Evolutionary conservation across 2,797 vertebrate genomes (phyloP).

Genomic region (Ctenochaetus hawaiiensis): DNA sequence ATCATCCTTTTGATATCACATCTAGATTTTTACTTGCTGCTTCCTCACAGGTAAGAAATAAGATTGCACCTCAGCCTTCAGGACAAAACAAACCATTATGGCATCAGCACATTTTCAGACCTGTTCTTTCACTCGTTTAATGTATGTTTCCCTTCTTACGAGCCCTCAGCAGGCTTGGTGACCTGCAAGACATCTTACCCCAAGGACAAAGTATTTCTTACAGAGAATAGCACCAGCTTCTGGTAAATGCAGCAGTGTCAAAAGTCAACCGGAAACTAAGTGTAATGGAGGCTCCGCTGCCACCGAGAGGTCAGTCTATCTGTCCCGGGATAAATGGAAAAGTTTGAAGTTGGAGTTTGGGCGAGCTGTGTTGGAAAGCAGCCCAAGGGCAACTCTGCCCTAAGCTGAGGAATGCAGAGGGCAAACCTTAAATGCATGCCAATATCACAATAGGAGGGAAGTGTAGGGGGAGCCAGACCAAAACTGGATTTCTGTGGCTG

Average conservation of each 20-base stretch:
- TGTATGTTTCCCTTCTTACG: neutral
- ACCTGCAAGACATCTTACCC: conserved; percentile 35
- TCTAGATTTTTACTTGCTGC: conserved; percentile 39
- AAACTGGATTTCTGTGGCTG: conserved; percentile 20
- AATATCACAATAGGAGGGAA: conserved; percentile 44
- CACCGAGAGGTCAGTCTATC: conserved; percentile 46
- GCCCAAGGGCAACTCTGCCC: conserved; percentile 67
- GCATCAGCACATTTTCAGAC: conserved; percentile 33
- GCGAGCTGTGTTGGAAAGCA: conserved; percentile 59
- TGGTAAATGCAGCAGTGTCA: conserved; percentile 47
- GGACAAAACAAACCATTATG: conserved; percentile 57
- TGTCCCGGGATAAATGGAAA: conserved; percentile 63
- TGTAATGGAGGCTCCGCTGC: conserved; percentile 36
- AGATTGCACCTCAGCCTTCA: conserved; percentile 43
- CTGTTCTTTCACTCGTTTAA: conserved; percentile 1
- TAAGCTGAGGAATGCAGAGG: conserved; percentile 58
- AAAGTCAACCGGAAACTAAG: conserved; percentile 33
- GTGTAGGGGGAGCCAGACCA: conserved; percentile 29
- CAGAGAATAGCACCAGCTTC: conserved; percentile 26
- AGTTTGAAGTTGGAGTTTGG: conserved; percentile 62
- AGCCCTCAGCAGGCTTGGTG: neutral
- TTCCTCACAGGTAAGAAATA: conserved; percentile 50
- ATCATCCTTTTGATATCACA: conserved; percentile 50
- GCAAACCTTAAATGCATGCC: conserved; percentile 61
- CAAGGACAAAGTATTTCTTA: conserved; percentile 26